These are phyloP conservation scores for Acanthacorydalis orientalis DNA, from an alignment of 2,888 invertebrate genomes.

Conservation along the genomic window DNA sequence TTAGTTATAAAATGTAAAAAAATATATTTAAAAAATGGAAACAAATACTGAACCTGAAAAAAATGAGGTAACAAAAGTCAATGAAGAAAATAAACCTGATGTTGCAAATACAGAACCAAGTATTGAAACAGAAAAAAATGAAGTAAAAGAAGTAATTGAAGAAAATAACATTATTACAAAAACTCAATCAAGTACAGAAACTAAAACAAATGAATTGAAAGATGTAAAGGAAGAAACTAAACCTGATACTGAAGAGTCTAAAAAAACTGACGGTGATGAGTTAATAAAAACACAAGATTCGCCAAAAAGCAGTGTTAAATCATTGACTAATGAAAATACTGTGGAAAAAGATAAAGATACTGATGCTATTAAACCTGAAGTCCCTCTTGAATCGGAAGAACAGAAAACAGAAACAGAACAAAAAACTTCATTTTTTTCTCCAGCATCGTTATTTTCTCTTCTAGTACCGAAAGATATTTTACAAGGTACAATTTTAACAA, in stretches of 20 bases:
- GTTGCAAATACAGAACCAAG: too few species aligned
- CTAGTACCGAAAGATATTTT: too few species aligned
- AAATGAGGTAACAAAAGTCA: neutral
- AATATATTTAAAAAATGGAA: neutral
- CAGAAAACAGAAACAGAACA: neutral
- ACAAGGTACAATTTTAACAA: too few species aligned
- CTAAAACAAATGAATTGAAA: neutral
- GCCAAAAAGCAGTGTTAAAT: neutral
- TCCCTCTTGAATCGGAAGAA: neutral
- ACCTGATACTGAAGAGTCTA: too few species aligned
- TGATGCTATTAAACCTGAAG: neutral
- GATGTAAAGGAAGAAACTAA: neutral
- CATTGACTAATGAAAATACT: neutral
- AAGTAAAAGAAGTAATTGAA: neutral
- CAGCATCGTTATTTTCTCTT: too few species aligned
- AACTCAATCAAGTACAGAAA: neutral
- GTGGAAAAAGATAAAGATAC: neutral
- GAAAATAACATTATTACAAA: neutral
- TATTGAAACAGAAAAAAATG: neutral
- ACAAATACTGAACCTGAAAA: conserved; percentile 5
- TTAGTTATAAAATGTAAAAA: neutral
- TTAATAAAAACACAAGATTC: neutral
- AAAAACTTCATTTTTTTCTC: too few species aligned
- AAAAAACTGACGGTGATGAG: neutral
- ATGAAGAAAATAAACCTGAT: neutral